A percentile compares a stretch with the other conserved stretches of the same genome.
Evolutionary conservation across 1,140 invertebrate species (phyloP).

Genomic region (Drosophila nasuta): DNA sequence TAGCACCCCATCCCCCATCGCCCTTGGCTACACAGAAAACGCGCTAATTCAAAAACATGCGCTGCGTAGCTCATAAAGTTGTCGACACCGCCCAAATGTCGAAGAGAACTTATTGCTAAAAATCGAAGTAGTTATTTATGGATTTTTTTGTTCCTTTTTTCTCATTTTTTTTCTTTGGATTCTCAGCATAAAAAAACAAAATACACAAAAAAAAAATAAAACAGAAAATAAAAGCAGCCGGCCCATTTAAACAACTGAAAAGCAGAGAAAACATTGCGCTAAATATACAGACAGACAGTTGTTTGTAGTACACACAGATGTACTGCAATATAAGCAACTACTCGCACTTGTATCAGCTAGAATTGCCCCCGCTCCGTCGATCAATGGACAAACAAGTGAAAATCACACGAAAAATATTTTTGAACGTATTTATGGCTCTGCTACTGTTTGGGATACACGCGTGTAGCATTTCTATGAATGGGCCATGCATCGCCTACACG

Average conservation of each 20-base stretch:
- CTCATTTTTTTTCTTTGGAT: constrained; percentile 31
- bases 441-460: constrained; percentile 10
- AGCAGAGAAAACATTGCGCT: constrained; percentile 58
- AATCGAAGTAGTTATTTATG: constrained; percentile 80
- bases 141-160: constrained; percentile 44
- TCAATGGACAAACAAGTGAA: constrained; percentile 20
- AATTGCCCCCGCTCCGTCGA: background rate
- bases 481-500: constrained; percentile 17
- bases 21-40: background rate
- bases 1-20: background rate
- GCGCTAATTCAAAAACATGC: constrained; percentile 4
- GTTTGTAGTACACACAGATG: constrained; percentile 49
- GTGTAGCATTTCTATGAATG: constrained; percentile 44
- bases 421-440: constrained; percentile 28
- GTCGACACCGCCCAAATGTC: constrained; percentile 64
- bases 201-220: constrained; percentile 10
- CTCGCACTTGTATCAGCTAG: constrained; percentile 7
- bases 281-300: constrained; percentile 66
- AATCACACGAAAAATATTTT: constrained; percentile 47
- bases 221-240: constrained; percentile 28
- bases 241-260: constrained; percentile 52
- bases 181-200: constrained; percentile 14
- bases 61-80: constrained; percentile 58
- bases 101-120: constrained; percentile 54
- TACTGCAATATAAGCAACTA: constrained; percentile 33